Percentiles rank a stretch among this genome's conserved stretches.
phyloP scores from a whole-genome alignment of 2,113 vertebrate genomes.

The Sporophila hypoxantha region DNA sequence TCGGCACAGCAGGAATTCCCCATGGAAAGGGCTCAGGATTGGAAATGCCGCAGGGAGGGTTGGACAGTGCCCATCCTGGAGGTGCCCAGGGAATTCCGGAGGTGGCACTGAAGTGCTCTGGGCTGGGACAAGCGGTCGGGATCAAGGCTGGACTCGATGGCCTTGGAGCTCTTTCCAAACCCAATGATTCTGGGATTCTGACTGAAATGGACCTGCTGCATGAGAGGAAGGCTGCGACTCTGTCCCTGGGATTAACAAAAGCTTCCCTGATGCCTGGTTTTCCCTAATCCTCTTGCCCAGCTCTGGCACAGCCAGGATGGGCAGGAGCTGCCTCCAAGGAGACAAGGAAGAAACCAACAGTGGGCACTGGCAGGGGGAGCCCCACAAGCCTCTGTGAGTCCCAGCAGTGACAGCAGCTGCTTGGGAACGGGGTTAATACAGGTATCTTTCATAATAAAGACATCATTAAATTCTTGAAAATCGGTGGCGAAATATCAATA shows the following conservation, averaged over 20 bases:
- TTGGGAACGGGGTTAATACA: neutral
- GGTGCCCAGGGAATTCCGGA: neutral
- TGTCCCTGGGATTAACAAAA: neutral
- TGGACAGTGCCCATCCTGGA: neutral
- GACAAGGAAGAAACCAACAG: neutral
- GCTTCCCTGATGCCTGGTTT: neutral
- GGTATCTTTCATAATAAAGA: neutral
- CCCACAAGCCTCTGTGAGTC: neutral
- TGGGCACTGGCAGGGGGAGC: neutral
- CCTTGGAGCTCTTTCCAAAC: neutral
- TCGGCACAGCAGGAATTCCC: too few species aligned
- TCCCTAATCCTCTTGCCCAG: neutral
- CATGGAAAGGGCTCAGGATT: too few species aligned
- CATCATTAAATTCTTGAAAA: constrained; percentile 1
- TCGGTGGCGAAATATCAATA: neutral
- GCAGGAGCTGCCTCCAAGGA: neutral
- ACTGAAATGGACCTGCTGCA: neutral
- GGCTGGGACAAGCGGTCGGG: neutral
- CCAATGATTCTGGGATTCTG: neutral
- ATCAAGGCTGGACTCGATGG: neutral
- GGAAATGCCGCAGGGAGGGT: neutral
- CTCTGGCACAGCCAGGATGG: neutral
- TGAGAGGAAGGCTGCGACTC: neutral
- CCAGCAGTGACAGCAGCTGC: neutral
- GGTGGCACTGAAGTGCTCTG: neutral